Evolutionary conservation across 2,797 vertebrate genomes (phyloP).

Genomic region (Protosalanx chinensis): DNA sequence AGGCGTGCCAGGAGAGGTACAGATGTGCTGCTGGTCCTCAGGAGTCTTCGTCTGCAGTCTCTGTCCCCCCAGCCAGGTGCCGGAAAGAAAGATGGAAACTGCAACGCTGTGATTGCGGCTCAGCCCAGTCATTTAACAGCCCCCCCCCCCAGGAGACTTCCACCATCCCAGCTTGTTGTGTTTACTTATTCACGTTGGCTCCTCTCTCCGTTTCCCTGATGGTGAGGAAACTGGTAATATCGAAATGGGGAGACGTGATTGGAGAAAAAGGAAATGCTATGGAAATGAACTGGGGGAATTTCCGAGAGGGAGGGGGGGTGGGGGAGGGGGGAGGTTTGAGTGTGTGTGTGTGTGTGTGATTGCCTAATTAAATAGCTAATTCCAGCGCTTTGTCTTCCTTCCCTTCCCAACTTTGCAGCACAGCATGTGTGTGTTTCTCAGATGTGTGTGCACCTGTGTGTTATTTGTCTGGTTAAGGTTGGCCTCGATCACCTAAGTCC

Average conservation of each 20-base stretch:
- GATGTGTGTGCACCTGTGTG: too few species aligned
- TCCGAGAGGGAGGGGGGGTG: neutral
- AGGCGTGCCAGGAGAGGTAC: too few species aligned
- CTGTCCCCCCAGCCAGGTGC: neutral
- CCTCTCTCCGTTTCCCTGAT: neutral
- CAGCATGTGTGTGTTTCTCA: neutral
- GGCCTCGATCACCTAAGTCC: neutral
- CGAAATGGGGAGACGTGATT: neutral
- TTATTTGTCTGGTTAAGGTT: slow-evolving; percentile 8
- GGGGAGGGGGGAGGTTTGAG: too few species aligned
- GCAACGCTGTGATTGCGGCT: too few species aligned
- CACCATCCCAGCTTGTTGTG: slow-evolving; percentile 6
- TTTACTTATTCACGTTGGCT: slow-evolving; percentile 1
- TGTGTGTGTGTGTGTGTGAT: neutral
- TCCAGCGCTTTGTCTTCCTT: slow-evolving; percentile 11
- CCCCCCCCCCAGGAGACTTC: neutral
- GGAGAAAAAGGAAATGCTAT: slow-evolving; percentile 23
- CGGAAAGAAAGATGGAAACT: neutral
- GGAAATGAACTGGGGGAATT: slow-evolving; percentile 20
- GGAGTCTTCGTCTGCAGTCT: too few species aligned
- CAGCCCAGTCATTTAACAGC: slow-evolving; percentile 9
- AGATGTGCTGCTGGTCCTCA: too few species aligned
- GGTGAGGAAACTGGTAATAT: neutral
- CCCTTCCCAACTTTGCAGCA: slow-evolving; percentile 1
- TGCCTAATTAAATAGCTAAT: slow-evolving; percentile 32